Conservation (phyloP, 2,888 invertebrate genomes). For the Acheta domesticus region DNA sequence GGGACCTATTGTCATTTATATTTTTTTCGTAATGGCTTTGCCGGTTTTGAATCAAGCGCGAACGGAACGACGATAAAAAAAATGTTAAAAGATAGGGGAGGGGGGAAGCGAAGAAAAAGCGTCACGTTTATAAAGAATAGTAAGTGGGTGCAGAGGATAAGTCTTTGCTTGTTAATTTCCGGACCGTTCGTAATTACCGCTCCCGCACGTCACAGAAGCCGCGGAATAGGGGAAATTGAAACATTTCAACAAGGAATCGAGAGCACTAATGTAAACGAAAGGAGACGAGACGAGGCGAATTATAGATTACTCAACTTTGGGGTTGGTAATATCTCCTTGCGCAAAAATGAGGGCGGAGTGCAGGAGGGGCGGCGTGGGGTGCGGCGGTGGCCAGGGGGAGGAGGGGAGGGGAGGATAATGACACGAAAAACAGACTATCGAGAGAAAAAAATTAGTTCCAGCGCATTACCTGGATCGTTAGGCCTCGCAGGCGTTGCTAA, state of each 20-base stretch:
- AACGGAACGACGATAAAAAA: constrained; percentile 21
- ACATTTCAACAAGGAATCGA: constrained; percentile 35
- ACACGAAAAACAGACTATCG: constrained; percentile 6
- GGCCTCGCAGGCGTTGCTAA: neutral
- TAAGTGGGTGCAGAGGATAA: constrained; percentile 26
- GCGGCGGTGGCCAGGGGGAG: constrained; percentile 18
- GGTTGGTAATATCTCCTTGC: neutral
- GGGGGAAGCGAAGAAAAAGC: neutral
- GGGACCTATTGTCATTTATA: constrained; percentile 29
- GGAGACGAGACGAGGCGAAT: constrained; percentile 21
- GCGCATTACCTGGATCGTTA: constrained; percentile 18
- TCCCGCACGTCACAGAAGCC: constrained; percentile 2
- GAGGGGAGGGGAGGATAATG: neutral
- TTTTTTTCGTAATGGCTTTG: constrained; percentile 31
- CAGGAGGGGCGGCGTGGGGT: neutral
- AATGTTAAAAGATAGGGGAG: constrained; percentile 19
- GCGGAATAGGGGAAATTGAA: constrained; percentile 30
- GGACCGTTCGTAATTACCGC: constrained; percentile 35
- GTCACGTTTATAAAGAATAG: constrained; percentile 21
- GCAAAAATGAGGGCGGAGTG: neutral
- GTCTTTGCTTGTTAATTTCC: constrained; percentile 36
- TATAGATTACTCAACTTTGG: constrained; percentile 21
- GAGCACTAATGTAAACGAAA: constrained; percentile 23
- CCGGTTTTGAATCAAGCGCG: constrained; percentile 24
- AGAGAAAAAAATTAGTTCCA: constrained; percentile 18